These are phyloP conservation scores for Drosophila mercatorum DNA, from an alignment of 2,888 invertebrate species.

Conservation along the genomic window DNA sequence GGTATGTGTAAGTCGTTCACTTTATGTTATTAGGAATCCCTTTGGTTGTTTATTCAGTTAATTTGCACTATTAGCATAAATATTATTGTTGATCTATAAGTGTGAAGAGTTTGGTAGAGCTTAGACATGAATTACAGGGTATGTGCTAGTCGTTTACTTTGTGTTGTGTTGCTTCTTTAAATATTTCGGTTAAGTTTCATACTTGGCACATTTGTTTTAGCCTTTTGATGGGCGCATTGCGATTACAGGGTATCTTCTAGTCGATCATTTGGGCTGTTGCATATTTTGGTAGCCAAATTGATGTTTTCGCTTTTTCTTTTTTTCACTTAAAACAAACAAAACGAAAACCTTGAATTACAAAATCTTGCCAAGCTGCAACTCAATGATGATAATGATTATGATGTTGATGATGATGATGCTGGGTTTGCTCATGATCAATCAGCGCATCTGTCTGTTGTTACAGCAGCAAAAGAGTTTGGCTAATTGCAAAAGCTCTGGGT, in stretches of 20 bases:
- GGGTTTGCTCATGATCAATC: slow-evolving; percentile 46
- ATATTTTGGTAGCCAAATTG: neutral
- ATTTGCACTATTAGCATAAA: no score
- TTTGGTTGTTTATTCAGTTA: neutral
- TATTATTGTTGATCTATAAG: no score
- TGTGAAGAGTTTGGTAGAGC: no score
- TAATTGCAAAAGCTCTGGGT: no score
- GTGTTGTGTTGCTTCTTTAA: neutral
- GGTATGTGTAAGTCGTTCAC: neutral
- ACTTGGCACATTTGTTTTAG: no score
- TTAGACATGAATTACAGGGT: neutral
- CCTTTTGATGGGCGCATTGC: neutral
- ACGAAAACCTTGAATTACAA: slow-evolving; percentile 75
- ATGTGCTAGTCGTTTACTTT: neutral
- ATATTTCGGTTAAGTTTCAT: no score
- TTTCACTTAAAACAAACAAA: slow-evolving; percentile 25
- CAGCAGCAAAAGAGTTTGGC: slow-evolving; percentile 3
- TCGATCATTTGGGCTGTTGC: neutral
- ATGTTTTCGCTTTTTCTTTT: slow-evolving; percentile 15
- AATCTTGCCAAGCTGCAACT: slow-evolving; percentile 54
- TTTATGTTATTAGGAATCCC: neutral
- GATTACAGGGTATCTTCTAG: neutral
- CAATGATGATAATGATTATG: slow-evolving; percentile 23
- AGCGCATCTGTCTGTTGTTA: slow-evolving; percentile 49
- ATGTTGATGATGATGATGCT: neutral